Evolutionary conservation across 2,888 invertebrate genomes (phyloP), one percentile per base, ranked within the genome.

Genomic region (Sinopyrophorus schimmeli): DNA sequence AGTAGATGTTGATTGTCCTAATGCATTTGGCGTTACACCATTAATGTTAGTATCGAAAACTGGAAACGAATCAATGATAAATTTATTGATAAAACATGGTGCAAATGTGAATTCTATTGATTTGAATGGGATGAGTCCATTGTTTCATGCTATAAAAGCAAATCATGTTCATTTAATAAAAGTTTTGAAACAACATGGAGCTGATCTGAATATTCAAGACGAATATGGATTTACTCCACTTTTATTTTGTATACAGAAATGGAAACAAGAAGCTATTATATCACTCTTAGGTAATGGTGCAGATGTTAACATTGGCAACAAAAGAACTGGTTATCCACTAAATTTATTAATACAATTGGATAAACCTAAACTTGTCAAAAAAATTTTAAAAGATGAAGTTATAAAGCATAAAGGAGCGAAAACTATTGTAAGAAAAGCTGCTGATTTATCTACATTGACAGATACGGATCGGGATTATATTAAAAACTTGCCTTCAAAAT

Each of bases 171-270:
- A 23, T n/a, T 24, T 51, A 24, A 15, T 51, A 15, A 10, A 30
- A 21, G 10, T 32, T 6, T 41, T 54, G 5, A 28, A 15, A 6
- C 6, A 39, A 10, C 24, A 34, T 14, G 40, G 35, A 3, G 47
- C 51, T 4, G 24, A 51, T 32, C 7, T 53, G 15, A 39, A 53
- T 20, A 11, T 38, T 5, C 34, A 20, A 24, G 39, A 46, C 18
- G 1, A 28, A 12, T 5, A 26, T 42, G 49, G 46, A 23, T 15
- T 28, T 15, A 52, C 47, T 1, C 47, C 47, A 16, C 15, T 52
- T 5, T 24, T 34, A 9, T 37, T 38, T 34, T 39, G 42, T 7
- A 42, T 52, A 11, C 31, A 9, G 10, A 26, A 42, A n/a, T 5
- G 12, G 2, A 18, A 23, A 2, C 37, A 17, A 12, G 5, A 15